Base-by-base conservation (phyloP, 2,113 vertebrate genomes). In the Colius striatus region DNA sequence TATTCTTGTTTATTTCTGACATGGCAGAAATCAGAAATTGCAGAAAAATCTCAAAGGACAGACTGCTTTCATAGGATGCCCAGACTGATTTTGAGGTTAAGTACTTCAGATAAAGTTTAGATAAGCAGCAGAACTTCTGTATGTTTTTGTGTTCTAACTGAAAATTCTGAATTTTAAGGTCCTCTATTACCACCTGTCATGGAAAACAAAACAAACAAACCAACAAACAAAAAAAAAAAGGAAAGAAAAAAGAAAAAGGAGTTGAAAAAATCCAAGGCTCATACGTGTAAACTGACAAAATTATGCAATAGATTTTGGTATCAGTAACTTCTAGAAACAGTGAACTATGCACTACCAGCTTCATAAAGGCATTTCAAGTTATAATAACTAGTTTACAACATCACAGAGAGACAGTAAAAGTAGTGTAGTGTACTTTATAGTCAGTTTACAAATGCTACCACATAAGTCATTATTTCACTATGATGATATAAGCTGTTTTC, bases 71-170 rank as follows among this genome's bases (percentile, higher is more conserved):
- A 90, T 41, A 55, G 62, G 81, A 92, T 82, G 67, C 75, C 61
- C 76, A 65, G 65, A 55, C 86, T 74, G 76, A 91, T 94, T 95
- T 68, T 84, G 78, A 97, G 78, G 92, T 95, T 97, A 97, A 96
- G 91, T 30, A 79, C 51, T 88, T 83, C 11, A 5, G 95, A 92
- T 93, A 96, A 96, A 95, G 67, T 96, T 92, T 77, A 61, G 86
- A 94, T 93, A 96, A 96, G 75, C 47, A 88, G 74, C 60, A 86
- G 61, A 92, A 93, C 53, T 94, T 90, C 89, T 88, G 63, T 62
- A 90, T 16, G 16, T 84, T 89, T 91, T 51, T 26, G 41, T 17
- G 48, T 73, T 47, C 76, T 93, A 84, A 77, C 17, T 6, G 36
- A 85, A 95, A 91, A 84, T 62, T 25, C 83, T 73, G 47, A 91